Evolutionary conservation across 2,888 invertebrate genomes (phyloP).

Genomic region (Andrena fulva): DNA sequence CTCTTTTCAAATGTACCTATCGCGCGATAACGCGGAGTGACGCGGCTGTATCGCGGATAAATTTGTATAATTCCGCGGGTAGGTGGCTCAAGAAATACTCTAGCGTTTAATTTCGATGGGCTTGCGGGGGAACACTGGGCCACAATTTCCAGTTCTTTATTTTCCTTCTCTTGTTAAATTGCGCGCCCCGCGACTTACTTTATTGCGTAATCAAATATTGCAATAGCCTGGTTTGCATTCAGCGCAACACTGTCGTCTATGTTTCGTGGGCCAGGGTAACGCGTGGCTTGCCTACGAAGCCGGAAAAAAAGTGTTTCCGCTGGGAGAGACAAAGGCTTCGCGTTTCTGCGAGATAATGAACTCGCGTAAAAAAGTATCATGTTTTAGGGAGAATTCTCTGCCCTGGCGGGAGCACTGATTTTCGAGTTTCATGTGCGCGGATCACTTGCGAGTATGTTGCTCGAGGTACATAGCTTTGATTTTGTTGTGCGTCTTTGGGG

Average conservation of each 20-base stretch:
- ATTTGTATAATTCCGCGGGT: not conserved
- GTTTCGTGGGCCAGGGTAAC: not conserved
- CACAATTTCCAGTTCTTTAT: not conserved
- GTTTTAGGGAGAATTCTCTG: not conserved
- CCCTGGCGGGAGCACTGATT: not conserved
- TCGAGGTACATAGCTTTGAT: not conserved
- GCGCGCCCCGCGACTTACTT: conserved; percentile 12
- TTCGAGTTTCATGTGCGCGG: not conserved
- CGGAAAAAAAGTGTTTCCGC: conserved; percentile 31
- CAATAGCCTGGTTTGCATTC: conserved; percentile 4
- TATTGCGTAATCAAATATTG: conserved; percentile 23
- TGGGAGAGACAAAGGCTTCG: not conserved
- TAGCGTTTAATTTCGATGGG: conserved; percentile 18
- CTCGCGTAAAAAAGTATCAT: not conserved
- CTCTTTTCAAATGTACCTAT: not conserved
- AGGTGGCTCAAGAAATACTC: not conserved
- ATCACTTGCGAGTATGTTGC: not conserved
- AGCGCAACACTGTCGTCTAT: not conserved
- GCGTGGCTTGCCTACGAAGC: not conserved
- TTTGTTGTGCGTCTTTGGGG: not conserved
- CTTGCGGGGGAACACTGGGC: not conserved
- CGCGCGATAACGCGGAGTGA: not conserved
- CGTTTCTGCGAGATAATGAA: conserved; percentile 12
- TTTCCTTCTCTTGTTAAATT: conserved; percentile 13
- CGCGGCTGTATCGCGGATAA: not conserved